Conservation (phyloP, 35 echinoderm and acorn worm species). For the Apostichopus parvimensis region DNA sequence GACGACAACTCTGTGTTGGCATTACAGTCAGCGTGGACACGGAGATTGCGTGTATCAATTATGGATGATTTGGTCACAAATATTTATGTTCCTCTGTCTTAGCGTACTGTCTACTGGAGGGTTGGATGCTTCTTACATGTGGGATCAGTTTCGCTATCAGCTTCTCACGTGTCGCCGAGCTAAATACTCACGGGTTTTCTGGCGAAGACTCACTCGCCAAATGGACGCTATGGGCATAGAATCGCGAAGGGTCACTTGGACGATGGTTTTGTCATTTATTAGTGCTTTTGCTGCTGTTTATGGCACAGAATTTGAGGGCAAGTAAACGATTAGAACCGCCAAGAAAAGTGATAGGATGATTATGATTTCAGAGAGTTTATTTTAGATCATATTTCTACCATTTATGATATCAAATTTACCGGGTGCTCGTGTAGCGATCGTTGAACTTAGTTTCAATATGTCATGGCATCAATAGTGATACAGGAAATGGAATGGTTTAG, state of each 20-base stretch:
- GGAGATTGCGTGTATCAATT: neutral
- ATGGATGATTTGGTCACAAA: constrained; percentile 17
- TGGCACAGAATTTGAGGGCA: neutral
- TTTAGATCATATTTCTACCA: no score
- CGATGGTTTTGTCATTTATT: constrained; percentile 35
- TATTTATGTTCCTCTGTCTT: constrained; percentile 9
- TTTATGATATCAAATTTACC: no score
- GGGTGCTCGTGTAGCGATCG: no score
- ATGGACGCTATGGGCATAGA: neutral
- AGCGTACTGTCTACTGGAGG: neutral
- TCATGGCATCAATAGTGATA: no score
- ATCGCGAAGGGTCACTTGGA: neutral
- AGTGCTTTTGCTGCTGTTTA: neutral
- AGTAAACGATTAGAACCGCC: no score
- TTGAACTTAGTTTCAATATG: no score
- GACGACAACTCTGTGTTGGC: constrained; percentile 5
- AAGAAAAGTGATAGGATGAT: no score
- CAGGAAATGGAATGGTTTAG: no score
- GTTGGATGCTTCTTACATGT: constrained; percentile 7
- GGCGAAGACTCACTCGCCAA: neutral
- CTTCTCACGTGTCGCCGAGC: neutral
- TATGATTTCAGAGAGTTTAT: no score
- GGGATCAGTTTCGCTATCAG: neutral
- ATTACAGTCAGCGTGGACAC: neutral
- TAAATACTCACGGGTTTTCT: neutral